Base-by-base conservation (phyloP, 2,797 vertebrate genomes). In the Lycodopsis pacificus region DNA sequence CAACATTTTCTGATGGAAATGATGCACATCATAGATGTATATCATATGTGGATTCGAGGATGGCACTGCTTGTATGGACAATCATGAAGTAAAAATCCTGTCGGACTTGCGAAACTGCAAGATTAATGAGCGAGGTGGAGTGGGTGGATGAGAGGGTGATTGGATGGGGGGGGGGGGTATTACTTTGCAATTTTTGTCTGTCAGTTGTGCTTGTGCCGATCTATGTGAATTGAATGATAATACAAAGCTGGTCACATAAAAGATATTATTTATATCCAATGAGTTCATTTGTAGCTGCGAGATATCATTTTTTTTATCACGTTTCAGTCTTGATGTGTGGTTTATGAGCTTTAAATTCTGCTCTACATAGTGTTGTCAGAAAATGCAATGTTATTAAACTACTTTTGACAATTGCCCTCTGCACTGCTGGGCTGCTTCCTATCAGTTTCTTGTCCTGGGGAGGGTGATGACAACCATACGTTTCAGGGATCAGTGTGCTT, bases 341-440 rank as follows among this genome's bases (percentile, higher is more conserved):
- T 77, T 75, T 72, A 12, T 49, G 14, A 30, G 30, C 42, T 73
- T 70, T 56, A 77, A 72, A 65, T 80, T 74, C 44, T 59, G 72
- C 25, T 36, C 49, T 49, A 25, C 30, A 68, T 42, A 68, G 32
- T 71, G 40, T 53, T 77, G 10, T 74, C 22, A 73, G 34, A 56
- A 78, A 67, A 85, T 71, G 38, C 66, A 82, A 20, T 48, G n/a
- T 70, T 71, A 59, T 81, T 82, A 68, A 32, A 42, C 62, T 53
- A 54, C 46, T 27, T 86, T 87, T 76, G 63, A 48, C 79, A 82
- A 87, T 83, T 85, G 85, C 75, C 66, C 36, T 66, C 44, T 73
- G 81, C 62, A 64, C 36, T 80, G 54, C 51, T 73, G 44, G 10
- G 56, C 76, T 70, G 68, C 77, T 75, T 71, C 53, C 13, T 59